Evolutionary conservation across 2,888 invertebrate species (phyloP), one percentile per base, ranked within the genome.

Genomic region (Anoplius nigerrimus): DNA sequence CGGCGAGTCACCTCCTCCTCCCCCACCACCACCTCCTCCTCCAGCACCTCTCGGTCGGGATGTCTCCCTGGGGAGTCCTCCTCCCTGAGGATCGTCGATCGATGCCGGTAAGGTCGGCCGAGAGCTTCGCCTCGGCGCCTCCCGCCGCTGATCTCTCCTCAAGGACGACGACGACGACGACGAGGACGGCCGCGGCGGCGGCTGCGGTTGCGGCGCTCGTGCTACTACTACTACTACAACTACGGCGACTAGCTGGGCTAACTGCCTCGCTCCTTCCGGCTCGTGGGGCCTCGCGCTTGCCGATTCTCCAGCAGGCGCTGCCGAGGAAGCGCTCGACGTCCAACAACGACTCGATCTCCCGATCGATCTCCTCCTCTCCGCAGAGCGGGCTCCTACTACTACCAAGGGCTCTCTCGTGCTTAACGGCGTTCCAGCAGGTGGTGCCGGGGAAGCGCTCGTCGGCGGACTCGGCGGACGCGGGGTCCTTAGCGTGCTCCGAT

Each of bases 1-100:
- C 86, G 83, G 82, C 80, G 85, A 86, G 86, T 87, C 87, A 87
- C 87, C 87, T 87, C 76, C 81, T 82, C 71, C 80, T 75, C 75
- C 74, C 63, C 76, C 74, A 72, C 72, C 78, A 73, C 74, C 74
- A 63, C 74, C 79, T 59, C 69, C 69, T 64, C 55, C 71, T 68
- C 64, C 70, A 62, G 62, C 46, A 48, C 51, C 65, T 52, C 61
- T 52, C 64, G 48, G 52, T 67, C 52, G 59, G 45, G 48, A 42
- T 68, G 55, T 45, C 63, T 65, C 67, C 62, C 48, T 54, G n/a
- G 20, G 21, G 20, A 13, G 52, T 21, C 34, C 16, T 55, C 34
- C 16, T 27, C 55, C 55, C 34, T 34, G 53, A 53, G 8, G 20
- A 24, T 53, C 53, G 55, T 8, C 48, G 21, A 24, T 34, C 20